Conservation (phyloP, 2,888 invertebrate species). For the Cataglyphis albicans region DNA sequence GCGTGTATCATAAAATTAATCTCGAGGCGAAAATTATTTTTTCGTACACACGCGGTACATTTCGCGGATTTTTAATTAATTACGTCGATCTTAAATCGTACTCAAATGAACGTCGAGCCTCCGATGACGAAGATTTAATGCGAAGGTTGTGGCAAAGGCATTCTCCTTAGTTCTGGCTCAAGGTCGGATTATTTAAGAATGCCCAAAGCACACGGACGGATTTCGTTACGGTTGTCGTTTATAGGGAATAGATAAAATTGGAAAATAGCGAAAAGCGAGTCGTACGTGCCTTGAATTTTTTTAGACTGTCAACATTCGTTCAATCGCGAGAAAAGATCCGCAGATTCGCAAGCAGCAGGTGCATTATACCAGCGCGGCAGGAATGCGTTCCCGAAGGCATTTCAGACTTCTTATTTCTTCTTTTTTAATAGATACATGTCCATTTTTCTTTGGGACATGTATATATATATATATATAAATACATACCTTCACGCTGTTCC, state of each 20-base stretch:
- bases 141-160: conserved; percentile 70
- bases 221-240: conserved; percentile 65
- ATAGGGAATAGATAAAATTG: conserved; percentile 32
- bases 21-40: not conserved
- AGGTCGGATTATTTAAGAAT: conserved; percentile 72
- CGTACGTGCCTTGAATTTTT: not conserved
- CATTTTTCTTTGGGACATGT: not conserved
- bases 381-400: conserved; percentile 32
- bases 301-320: not conserved
- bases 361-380: conserved; percentile 14
- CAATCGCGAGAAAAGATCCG: conserved; percentile 37
- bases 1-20: not conserved
- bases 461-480: not conserved
- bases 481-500: too few species aligned
- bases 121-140: conserved; percentile 64
- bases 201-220: conserved; percentile 68
- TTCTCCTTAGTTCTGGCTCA: conserved; percentile 73
- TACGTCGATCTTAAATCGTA: conserved; percentile 11
- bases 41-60: not conserved
- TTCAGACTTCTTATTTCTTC: not conserved
- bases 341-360: conserved; percentile 39
- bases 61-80: not conserved
- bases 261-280: conserved; percentile 55
- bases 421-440: not conserved
- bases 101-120: conserved; percentile 46